These are phyloP conservation scores for Drosophila fungiperda DNA, from an alignment of 2,888 invertebrate species.

Conservation along the genomic window DNA sequence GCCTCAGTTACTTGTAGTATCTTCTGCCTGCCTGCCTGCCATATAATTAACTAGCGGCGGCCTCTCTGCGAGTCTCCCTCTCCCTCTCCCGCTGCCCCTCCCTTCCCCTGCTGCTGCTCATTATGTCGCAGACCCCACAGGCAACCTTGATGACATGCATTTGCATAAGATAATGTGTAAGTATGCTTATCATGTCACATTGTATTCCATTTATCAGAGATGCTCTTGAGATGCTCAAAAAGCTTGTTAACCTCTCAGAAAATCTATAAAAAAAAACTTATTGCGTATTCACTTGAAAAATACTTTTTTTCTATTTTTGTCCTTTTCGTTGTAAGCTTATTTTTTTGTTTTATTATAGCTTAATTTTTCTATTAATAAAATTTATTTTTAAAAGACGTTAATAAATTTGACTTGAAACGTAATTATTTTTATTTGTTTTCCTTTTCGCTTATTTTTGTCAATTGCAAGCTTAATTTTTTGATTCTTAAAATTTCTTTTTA, in stretches of 20 bases:
- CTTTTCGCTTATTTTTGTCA: too few species aligned
- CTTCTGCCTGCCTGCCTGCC: neutral
- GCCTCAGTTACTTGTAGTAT: slow-evolving; percentile 18
- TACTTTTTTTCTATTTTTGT: neutral
- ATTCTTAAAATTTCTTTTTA: too few species aligned
- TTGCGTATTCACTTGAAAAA: neutral
- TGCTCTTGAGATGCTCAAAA: slow-evolving; percentile 3
- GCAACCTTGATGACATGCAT: slow-evolving; percentile 64
- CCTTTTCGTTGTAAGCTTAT: neutral
- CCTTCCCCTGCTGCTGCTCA: slow-evolving; percentile 51
- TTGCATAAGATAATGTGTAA: slow-evolving; percentile 61
- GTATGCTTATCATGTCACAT: slow-evolving; percentile 61
- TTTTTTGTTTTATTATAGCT: too few species aligned
- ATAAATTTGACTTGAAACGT: too few species aligned
- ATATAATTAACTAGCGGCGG: slow-evolving; percentile 1
- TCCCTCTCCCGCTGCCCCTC: slow-evolving; percentile 4
- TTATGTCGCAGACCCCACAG: slow-evolving; percentile 72
- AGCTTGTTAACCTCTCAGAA: neutral
- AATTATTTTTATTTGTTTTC: too few species aligned
- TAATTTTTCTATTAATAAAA: too few species aligned
- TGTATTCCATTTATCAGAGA: slow-evolving; percentile 45
- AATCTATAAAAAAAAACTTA: neutral
- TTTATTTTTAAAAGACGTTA: too few species aligned
- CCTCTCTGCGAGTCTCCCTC: neutral
- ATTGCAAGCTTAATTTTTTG: too few species aligned